Conservation (phyloP, 2,888 invertebrate genomes). For the Apantesis nais region DNA sequence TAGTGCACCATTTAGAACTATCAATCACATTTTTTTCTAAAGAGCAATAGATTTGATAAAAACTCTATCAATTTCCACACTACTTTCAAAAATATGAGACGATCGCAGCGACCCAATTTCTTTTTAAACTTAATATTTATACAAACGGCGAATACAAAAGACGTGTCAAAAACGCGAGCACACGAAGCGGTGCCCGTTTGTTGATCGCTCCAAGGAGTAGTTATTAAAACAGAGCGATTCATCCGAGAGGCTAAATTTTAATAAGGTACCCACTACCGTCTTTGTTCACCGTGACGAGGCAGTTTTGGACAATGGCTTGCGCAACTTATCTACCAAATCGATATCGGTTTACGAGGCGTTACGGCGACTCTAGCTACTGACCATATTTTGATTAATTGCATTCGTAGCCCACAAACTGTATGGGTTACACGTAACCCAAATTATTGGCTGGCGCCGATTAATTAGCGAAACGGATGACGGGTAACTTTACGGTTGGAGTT, state of each 20-base stretch:
- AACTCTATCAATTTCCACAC: slow-evolving; percentile 32
- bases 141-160: slow-evolving; percentile 63
- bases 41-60: slow-evolving; percentile 22
- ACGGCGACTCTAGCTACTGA: slow-evolving; percentile 81
- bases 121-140: slow-evolving; percentile 68
- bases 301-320: slow-evolving; percentile 82
- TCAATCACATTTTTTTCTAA: slow-evolving; percentile 27
- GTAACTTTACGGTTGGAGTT: slow-evolving; percentile 65
- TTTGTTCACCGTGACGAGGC: slow-evolving; percentile 79
- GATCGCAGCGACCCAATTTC: slow-evolving; percentile 53
- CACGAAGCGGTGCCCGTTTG: slow-evolving; percentile 63
- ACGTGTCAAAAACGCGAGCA: slow-evolving; percentile 69
- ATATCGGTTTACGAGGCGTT: slow-evolving; percentile 85
- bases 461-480: slow-evolving; percentile 78
- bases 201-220: slow-evolving; percentile 68
- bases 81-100: slow-evolving; percentile 40
- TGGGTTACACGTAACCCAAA: slow-evolving; percentile 60
- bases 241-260: slow-evolving; percentile 83
- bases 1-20: slow-evolving; percentile 30
- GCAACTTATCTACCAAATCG: slow-evolving; percentile 85
- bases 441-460: slow-evolving; percentile 81
- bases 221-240: slow-evolving; percentile 83
- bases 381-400: slow-evolving; percentile 84
- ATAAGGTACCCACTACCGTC: slow-evolving; percentile 85
- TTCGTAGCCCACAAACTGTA: slow-evolving; percentile 70